Evolutionary conservation across 92 coral and sea anemone genomes (phyloP).

Genomic region (Palythoa grandiflora): DNA sequence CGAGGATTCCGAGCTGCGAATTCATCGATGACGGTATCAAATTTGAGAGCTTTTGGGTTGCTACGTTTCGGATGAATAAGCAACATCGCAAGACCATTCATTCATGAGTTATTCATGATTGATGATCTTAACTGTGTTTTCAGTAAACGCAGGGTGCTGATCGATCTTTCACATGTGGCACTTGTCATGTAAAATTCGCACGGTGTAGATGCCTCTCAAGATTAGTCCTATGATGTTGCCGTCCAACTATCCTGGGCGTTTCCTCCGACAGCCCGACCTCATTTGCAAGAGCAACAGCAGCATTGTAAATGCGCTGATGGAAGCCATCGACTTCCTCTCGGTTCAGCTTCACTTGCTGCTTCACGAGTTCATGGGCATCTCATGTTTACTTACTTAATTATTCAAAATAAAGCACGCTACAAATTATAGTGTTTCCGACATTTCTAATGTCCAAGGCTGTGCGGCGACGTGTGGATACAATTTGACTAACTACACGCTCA

Average conservation of each 20-base stretch:
- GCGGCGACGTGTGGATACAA: constrained; percentile 16
- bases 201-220: constrained; percentile 13
- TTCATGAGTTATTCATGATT: constrained; percentile 8
- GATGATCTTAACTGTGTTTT: constrained; percentile 33
- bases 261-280: constrained; percentile 39
- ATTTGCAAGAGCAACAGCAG: constrained; percentile 26
- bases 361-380: constrained; percentile 13
- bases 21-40: not conserved
- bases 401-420: too few relatives aligned
- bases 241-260: constrained; percentile 43
- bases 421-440: too few relatives aligned
- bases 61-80: constrained; percentile 29
- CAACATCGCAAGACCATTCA: constrained; percentile 50
- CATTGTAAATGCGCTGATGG: constrained; percentile 37
- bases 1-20: constrained; percentile 27
- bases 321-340: constrained; percentile 39
- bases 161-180: constrained; percentile 51
- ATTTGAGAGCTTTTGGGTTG: constrained; percentile 6
- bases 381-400: too few relatives aligned
- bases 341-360: constrained; percentile 42
- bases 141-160: constrained; percentile 40
- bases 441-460: constrained; percentile 18
- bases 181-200: constrained; percentile 44
- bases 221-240: constrained; percentile 46
- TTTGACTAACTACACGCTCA: constrained; percentile 14